Evolutionary conservation across 2,113 vertebrate species (phyloP).

Genomic region (Conger conger): DNA sequence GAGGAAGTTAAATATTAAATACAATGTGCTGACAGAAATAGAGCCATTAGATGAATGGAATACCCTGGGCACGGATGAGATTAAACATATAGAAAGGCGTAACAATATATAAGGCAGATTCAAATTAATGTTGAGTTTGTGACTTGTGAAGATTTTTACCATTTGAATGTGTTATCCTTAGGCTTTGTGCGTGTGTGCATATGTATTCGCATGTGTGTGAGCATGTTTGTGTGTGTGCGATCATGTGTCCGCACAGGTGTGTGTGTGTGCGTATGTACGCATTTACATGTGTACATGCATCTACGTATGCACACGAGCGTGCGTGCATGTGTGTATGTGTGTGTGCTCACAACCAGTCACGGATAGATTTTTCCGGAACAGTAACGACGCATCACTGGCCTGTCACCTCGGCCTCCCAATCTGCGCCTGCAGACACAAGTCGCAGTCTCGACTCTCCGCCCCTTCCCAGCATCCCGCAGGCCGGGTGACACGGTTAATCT

Average conservation of each 20-base stretch:
- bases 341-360: neutral
- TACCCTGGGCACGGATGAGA: neutral
- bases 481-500: conserved; percentile 53
- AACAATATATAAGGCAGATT: neutral
- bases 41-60: neutral
- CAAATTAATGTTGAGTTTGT: neutral
- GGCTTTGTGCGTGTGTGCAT: neutral
- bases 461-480: conserved; percentile 8
- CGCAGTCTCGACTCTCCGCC: neutral
- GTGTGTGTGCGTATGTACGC: neutral
- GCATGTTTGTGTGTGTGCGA: neutral
- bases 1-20: neutral
- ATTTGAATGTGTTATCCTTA: neutral
- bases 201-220: neutral
- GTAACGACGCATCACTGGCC: neutral
- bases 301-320: neutral
- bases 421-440: neutral
- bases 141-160: neutral
- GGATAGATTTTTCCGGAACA: neutral
- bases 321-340: neutral
- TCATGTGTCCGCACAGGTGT: neutral
- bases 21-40: neutral
- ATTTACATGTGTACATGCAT: neutral
- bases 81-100: neutral
- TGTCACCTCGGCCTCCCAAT: neutral